Percentiles rank a stretch among this genome's conserved stretches.
These are phyloP conservation scores for Uria aalge DNA, from an alignment of 2,113 vertebrate genomes.

Conservation along the genomic window DNA sequence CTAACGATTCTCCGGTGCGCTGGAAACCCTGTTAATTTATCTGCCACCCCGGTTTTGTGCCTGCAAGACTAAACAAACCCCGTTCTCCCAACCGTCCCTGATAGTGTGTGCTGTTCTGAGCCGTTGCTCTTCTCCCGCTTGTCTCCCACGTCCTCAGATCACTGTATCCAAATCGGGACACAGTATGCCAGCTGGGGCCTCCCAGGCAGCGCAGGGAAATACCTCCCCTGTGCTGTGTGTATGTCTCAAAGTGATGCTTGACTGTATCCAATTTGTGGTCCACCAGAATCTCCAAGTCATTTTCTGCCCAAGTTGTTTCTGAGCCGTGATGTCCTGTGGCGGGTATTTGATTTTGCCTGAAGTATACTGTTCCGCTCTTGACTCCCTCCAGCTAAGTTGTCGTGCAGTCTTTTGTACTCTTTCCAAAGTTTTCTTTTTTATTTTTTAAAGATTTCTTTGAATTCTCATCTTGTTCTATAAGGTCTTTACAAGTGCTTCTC, in stretches of 20 bases:
- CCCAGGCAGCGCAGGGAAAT: rapidly evolving
- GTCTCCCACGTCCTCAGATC: not conserved
- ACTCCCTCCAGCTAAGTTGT: not conserved
- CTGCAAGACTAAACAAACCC: not conserved
- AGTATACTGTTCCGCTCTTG: not conserved
- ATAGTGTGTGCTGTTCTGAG: rapidly evolving
- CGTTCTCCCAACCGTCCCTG: rapidly evolving
- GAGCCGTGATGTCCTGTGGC: not conserved
- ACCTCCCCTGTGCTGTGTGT: not conserved
- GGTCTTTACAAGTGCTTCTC: not conserved
- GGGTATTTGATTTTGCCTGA: not conserved
- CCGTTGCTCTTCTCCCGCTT: not conserved
- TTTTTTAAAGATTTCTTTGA: not conserved
- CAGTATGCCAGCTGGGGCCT: not conserved
- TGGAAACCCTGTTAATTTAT: not conserved
- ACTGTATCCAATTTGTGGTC: not conserved
- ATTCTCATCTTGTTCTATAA: not conserved
- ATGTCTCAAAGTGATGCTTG: not conserved
- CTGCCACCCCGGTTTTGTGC: not conserved
- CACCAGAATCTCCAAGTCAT: not conserved
- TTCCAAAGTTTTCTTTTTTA: not conserved
- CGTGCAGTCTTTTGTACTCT: not conserved
- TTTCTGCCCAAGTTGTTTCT: not conserved
- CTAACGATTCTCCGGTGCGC: rapidly evolving
- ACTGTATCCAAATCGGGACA: not conserved